Base-by-base conservation (phyloP, 2,888 invertebrate genomes). In the Leptinotarsa peninsularis region DNA sequence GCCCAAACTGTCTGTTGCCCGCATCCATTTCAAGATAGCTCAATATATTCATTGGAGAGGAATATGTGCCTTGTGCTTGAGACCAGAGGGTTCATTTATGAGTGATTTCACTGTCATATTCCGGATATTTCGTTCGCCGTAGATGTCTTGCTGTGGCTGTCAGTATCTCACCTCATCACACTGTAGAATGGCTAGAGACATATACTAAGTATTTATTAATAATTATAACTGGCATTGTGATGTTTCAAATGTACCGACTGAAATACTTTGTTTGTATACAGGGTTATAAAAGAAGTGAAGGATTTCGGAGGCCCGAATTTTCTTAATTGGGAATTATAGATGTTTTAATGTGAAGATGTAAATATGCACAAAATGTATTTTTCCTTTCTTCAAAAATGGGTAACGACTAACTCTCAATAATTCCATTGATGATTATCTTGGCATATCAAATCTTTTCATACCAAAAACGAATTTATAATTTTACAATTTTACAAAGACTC, bases 71-170 rank as follows among this genome's bases (percentile, higher is more conserved):
- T 18, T 18, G 43, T 54, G 69, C 18, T 56, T 17, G 33, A 33
- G 56, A 23, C n/a, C 18, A 4, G 2, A 43, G 27, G 43, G 56
- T 15, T 13, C 18, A 69, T 18, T 56, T 43, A 43, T 43, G 43
- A 43, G 10, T 43, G 2, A 43, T 3, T 43, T 43, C 43, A 10
- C 43, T 43, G 43, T 10, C 43, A 43, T 43, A 43, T 43, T 23
- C 10, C 27, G 23, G 43, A n/a, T n/a, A 43, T 21, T 4, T 54
- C 14, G n/a, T 18, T n/a, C 4, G n/a, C 43, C 4, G 69, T 69
- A 5, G 67, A 67, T 27, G 54, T 43, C 73, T 71, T 79, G 79
- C 79, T 79, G 79, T 75, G 79, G 66, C 79, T 79, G 77, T 76
- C 77, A 78, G 76, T 68, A 78, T 63, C 69, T 60, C 49, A 72